Base-by-base conservation (phyloP, 2,797 vertebrate genomes). In the Anabas testudineus region DNA sequence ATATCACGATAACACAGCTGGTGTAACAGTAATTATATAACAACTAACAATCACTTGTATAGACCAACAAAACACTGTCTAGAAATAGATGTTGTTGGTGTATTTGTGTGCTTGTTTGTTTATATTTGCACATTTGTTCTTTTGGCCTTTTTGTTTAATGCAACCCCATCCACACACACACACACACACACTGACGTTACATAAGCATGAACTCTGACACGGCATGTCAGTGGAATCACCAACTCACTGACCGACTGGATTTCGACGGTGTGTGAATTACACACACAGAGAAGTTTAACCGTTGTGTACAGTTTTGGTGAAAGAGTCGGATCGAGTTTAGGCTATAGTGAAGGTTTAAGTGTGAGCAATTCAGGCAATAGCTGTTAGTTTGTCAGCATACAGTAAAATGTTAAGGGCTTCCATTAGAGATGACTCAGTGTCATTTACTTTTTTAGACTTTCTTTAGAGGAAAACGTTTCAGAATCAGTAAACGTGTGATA, bases 161-260 rank as follows among this genome's bases (percentile, higher is more conserved):
- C 67, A 51, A 39, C 43, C 21, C 43, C 5, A 15, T 36, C 6
- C 65, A 34, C 65, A 34, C 49, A 48, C 66, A 71, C 43, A 72
- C 52, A 76, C 61, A 74, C 61, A 67, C 61, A 60, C 16, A 72
- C 54, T 61, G 49, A 69, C 39, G 64, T 91, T 90, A 88, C 66
- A 78, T 91, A 91, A 91, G 76, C 3, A 2, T 30, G 55, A 76
- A 55, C 67, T 67, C 73, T 67, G 78, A 82, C 64, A 71, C 80
- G 71, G 59, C 22, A 12, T 88, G 85, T 83, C 78, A 80, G 68
- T 88, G 51, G 64, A 85, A 53, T 79, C 80, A 76, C 77, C 77
- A 76, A 76, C 76, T 67, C 77, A 84, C 67, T 57, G 76, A 74
- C 36, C 3, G 42, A 68, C 67, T 56, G 81, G 65, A 88, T 87